A percentile compares a stretch with the other conserved stretches of the same genome.
Conservation (phyloP, 2,888 invertebrate species). For the Drosophila buzzatii region DNA sequence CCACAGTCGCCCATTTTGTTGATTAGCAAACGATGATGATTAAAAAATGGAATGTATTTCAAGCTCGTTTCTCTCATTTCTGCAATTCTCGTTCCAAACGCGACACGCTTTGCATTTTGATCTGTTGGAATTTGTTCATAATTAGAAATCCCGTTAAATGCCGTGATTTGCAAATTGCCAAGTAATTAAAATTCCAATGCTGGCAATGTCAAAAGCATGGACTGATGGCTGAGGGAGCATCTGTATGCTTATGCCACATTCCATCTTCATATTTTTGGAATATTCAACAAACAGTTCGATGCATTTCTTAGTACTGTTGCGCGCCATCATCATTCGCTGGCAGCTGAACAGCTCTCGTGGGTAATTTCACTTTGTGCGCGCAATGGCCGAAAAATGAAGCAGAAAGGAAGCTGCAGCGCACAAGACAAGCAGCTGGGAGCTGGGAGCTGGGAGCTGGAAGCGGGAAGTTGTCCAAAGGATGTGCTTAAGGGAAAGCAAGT, state of each 20-base stretch:
- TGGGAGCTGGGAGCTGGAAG: background rate
- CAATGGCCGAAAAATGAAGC: slow-evolving; percentile 73
- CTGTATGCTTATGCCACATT: slow-evolving; percentile 13
- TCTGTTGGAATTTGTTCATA: slow-evolving; percentile 68
- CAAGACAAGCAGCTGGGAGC: slow-evolving; percentile 5
- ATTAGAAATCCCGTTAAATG: slow-evolving; percentile 70
- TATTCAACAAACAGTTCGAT: slow-evolving; percentile 50
- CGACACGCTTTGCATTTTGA: slow-evolving; percentile 55
- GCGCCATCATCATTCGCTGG: slow-evolving; percentile 13
- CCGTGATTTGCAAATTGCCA: slow-evolving; percentile 70
- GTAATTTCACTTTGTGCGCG: slow-evolving; percentile 74
- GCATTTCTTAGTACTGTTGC: slow-evolving; percentile 48
- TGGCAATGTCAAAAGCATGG: slow-evolving; percentile 1
- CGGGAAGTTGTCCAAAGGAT: background rate
- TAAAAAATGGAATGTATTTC: slow-evolving; percentile 51
- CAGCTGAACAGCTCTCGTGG: slow-evolving; percentile 62
- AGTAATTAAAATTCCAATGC: slow-evolving; percentile 69
- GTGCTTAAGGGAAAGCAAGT: slow-evolving; percentile 30
- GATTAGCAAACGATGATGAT: slow-evolving; percentile 72
- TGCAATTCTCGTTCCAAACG: background rate
- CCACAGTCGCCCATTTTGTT: slow-evolving; percentile 15
- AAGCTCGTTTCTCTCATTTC: slow-evolving; percentile 1
- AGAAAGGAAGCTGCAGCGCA: slow-evolving; percentile 40
- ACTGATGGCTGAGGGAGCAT: background rate
- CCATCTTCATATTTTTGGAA: slow-evolving; percentile 24